phyloP scores from a whole-genome alignment of 2,113 vertebrate species.

The Oreochromis niloticus region DNA sequence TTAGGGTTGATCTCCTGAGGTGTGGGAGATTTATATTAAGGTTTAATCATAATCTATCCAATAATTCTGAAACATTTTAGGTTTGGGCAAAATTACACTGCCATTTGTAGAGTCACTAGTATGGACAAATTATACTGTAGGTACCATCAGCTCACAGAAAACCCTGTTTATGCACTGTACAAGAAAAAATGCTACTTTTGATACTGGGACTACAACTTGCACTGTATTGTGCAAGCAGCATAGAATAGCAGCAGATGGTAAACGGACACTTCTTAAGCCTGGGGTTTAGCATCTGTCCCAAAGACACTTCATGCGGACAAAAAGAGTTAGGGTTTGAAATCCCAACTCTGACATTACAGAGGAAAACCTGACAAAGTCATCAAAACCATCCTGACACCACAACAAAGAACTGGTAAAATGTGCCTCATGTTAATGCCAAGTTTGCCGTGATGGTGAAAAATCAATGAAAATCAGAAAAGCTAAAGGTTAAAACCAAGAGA shows the following conservation, averaged over 20 bases:
- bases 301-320: not conserved
- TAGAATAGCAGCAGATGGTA: not conserved
- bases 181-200: not conserved
- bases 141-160: not conserved
- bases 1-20: not conserved
- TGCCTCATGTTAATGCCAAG: not conserved
- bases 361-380: not conserved
- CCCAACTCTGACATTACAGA: not conserved
- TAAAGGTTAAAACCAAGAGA: not conserved
- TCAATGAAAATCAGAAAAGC: not conserved
- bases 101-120: not conserved
- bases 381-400: not conserved
- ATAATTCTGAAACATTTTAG: not conserved
- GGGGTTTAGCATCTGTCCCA: not conserved
- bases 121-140: not conserved
- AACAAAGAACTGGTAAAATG: not conserved
- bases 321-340: not conserved
- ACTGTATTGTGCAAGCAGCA: not conserved
- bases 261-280: not conserved
- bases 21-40: not conserved
- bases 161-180: not conserved
- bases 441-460: not conserved
- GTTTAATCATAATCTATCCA: not conserved
- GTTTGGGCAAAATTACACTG: not conserved
- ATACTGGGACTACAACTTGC: not conserved